Evolutionary conservation across 2,797 vertebrate species (phyloP).

Genomic region (Dendrocincla fuliginosa): DNA sequence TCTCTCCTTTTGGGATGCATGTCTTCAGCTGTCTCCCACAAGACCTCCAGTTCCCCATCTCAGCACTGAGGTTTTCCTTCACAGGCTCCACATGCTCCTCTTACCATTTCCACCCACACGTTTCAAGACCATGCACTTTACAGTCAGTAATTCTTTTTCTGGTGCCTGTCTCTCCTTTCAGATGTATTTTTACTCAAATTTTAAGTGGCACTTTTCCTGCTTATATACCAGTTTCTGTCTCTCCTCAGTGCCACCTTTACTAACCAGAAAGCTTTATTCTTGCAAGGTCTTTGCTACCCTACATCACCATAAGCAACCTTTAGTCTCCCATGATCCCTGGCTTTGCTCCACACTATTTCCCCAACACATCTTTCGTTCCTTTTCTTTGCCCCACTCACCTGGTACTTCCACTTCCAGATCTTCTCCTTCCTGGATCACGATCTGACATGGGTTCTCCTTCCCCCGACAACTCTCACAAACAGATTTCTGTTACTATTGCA

Average conservation of each 20-base stretch:
- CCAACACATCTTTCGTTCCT: not conserved
- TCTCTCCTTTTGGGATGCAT: not conserved
- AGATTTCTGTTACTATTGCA: not conserved
- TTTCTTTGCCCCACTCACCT: not conserved
- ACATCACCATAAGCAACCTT: not conserved
- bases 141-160: not conserved
- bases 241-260: not conserved
- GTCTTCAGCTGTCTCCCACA: not conserved
- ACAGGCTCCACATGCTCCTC: fast-evolving
- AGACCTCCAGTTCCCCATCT: not conserved
- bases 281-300: not conserved
- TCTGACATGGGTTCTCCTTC: not conserved
- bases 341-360: not conserved
- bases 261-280: not conserved
- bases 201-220: not conserved
- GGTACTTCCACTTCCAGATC: not conserved
- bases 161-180: not conserved
- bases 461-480: not conserved
- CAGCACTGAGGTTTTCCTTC: not conserved
- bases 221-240: not conserved
- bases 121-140: not conserved
- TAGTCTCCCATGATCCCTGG: not conserved
- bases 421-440: not conserved
- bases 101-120: not conserved
- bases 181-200: not conserved